These are phyloP conservation scores for Hedychridium roseum DNA, from an alignment of 2,888 invertebrate genomes.

Conservation along the genomic window DNA sequence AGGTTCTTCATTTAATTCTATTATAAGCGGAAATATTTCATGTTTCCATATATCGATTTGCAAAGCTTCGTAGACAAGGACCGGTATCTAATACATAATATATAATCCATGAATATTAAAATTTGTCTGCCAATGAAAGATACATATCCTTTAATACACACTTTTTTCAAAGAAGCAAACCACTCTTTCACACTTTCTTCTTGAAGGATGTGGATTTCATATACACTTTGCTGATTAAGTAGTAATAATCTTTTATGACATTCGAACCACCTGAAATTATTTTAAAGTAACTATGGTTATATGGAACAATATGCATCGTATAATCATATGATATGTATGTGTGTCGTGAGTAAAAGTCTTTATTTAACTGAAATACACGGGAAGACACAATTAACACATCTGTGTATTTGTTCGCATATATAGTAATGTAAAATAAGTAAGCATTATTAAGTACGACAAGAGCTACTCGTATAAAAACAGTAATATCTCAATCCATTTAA, in stretches of 20 bases:
- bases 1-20: slow-evolving; percentile 74
- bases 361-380: too few relatives aligned
- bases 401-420: too few relatives aligned
- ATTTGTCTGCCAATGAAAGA: slow-evolving; percentile 3
- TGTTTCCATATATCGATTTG: slow-evolving; percentile 86
- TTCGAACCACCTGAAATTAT: slow-evolving; percentile 75
- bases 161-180: slow-evolving; percentile 78
- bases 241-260: slow-evolving; percentile 85
- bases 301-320: background rate
- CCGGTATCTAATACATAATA: slow-evolving; percentile 68
- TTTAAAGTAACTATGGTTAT: background rate
- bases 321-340: slow-evolving; percentile 2
- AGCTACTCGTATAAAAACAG: too few relatives aligned
- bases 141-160: slow-evolving; percentile 49
- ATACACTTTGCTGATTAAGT: slow-evolving; percentile 85
- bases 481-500: too few relatives aligned
- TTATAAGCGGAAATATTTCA: slow-evolving; percentile 80
- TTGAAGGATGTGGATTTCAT: slow-evolving; percentile 79
- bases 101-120: background rate
- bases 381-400: too few relatives aligned
- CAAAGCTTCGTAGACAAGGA: slow-evolving; percentile 84
- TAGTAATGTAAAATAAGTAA: too few relatives aligned
- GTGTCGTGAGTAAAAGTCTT: background rate
- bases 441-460: too few relatives aligned
- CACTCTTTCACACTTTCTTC: slow-evolving; percentile 89